Base-by-base conservation (phyloP, 2,113 vertebrate species). In the Colinus virginianus region DNA sequence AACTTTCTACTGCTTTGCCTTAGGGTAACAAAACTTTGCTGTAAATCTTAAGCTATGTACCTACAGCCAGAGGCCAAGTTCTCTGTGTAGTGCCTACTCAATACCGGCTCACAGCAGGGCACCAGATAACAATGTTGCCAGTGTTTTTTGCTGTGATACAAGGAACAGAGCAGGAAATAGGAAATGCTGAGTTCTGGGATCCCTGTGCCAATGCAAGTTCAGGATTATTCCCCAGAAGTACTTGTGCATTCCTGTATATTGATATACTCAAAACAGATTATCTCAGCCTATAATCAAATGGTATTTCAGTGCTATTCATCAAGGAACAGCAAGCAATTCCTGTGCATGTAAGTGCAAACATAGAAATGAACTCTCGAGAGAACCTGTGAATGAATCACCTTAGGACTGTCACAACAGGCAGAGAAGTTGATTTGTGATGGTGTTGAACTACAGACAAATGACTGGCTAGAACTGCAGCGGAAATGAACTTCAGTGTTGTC, bases 381-480 rank as follows among this genome's bases (percentile, higher is more conserved):
- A 92, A 34, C 13, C 20, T 0, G 3, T 48, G 68, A 90, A 92
- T 28, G 76, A 83, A 90, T 58, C 3, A 0, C 55, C 55, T 74
- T 56, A 74, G 30, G 22, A 58, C 61, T 96, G 71, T 85, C 84
- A 92, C 46, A 94, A 90, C 46, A 71, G 7, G 38, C 34, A 93
- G 71, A 85, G 87, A 93, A 89, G 87, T 82, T 94, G 89, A 96
- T 95, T 86, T 88, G 62, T 79, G 38, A 21, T 78, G 46, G 49
- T 87, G 49, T n/a, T 67, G 76, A 67, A 79, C 63, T 82, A 87
- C 75, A 80, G 61, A 94, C 63, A 91, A 87, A 90, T 46, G 67
- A 82, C 67, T 87, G 76, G 69, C 84, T 87, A 77, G 32, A 90
- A 91, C 13, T 74, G 78, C 78, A 79, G 81, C 0, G 1, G 68